phyloP scores from a whole-genome alignment of 2,888 invertebrate genomes.

The Polyploca ridens region DNA sequence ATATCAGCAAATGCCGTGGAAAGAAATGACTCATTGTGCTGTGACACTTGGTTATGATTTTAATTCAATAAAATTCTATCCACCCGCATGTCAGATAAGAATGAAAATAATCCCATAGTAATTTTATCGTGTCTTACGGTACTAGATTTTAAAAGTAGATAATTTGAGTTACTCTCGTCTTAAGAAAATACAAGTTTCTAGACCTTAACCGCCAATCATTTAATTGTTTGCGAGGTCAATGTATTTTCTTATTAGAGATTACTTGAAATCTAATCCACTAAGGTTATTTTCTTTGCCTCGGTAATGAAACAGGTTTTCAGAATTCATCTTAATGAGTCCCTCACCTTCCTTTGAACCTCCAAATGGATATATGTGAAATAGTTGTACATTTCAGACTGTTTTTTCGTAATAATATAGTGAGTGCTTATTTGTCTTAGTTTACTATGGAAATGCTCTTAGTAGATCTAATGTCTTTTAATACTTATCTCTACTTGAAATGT shows the following conservation, averaged over 20 bases:
- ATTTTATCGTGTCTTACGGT: no score
- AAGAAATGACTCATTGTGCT: no score
- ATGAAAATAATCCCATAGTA: no score
- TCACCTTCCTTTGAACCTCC: not conserved
- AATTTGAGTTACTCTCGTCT: not conserved
- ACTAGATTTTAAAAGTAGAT: not conserved
- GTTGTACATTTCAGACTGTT: not conserved
- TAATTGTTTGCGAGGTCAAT: no score
- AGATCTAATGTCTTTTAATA: no score
- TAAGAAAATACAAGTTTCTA: not conserved
- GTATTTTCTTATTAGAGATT: not conserved
- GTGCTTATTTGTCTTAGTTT: not conserved
- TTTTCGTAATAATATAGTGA: not conserved
- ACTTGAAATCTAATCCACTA: not conserved
- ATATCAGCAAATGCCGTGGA: no score
- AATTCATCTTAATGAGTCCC: not conserved
- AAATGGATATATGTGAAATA: not conserved
- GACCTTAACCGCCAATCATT: no score
- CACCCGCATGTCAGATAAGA: no score
- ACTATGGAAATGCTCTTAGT: not conserved
- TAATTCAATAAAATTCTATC: no score
- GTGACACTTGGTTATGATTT: no score
- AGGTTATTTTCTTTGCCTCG: not conserved
- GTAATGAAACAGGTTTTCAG: not conserved
- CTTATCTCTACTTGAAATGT: no score